Conservation (phyloP, 1,140 invertebrate species). For the Leptonema lineaticorne region DNA sequence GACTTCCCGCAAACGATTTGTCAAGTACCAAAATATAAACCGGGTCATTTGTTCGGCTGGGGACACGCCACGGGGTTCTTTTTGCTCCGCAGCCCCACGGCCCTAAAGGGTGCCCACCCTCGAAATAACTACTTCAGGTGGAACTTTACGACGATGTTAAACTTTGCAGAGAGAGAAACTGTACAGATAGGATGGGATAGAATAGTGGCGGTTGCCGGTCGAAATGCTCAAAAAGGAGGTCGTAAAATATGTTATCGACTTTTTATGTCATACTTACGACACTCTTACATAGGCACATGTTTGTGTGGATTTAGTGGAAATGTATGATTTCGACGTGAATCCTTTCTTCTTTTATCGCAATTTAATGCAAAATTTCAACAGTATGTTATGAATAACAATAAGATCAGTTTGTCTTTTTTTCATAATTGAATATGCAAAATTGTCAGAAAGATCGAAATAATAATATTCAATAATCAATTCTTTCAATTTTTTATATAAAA, state of each 20-base stretch:
- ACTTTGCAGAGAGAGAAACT: constrained; percentile 14
- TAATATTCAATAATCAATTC: too few species aligned
- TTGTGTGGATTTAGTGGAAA: constrained; percentile 10
- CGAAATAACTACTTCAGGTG: constrained; percentile 25
- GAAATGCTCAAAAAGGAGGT: constrained; percentile 23
- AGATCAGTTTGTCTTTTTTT: too few species aligned
- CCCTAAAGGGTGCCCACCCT: constrained; percentile 3
- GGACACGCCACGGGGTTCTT: constrained; percentile 29
- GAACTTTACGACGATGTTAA: constrained; percentile 34
- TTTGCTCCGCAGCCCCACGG: neutral
- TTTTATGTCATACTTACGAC: constrained; percentile 35
- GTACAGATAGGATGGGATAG: neutral
- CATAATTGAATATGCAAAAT: too few species aligned
- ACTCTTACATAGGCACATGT: neutral
- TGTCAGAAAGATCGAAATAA: too few species aligned
- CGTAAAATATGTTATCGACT: constrained; percentile 35
- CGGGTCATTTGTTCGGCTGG: constrained; percentile 40
- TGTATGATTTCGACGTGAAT: constrained; percentile 11
- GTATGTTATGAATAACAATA: constrained; percentile 2
- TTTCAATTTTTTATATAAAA: too few species aligned
- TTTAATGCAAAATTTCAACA: neutral
- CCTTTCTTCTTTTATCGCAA: neutral
- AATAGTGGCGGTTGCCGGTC: constrained; percentile 10
- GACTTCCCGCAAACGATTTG: constrained; percentile 42
- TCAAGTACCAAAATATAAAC: constrained; percentile 41